Percentiles rank a stretch among this genome's conserved stretches.
phyloP scores from a whole-genome alignment of 2,797 vertebrate species.

The Vipera ursinii region DNA sequence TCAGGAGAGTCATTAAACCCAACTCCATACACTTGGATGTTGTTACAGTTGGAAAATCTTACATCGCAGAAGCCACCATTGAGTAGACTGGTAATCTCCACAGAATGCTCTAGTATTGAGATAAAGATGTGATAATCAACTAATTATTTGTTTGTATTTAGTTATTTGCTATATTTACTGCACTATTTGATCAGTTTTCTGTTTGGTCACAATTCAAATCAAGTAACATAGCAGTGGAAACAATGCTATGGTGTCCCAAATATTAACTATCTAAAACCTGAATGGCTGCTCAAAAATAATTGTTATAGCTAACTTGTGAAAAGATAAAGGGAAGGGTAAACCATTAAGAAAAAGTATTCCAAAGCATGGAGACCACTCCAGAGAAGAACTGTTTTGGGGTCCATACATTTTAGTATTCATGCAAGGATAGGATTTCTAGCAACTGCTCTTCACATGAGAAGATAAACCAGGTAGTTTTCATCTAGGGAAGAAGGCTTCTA shows the following conservation, averaged over 20 bases:
- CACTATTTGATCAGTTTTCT: background rate
- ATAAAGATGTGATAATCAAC: background rate
- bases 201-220: background rate
- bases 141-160: background rate
- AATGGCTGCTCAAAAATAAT: background rate
- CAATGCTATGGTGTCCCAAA: background rate
- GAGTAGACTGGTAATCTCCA: conserved; percentile 74
- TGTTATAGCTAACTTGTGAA: background rate
- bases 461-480: background rate
- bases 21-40: conserved; percentile 62
- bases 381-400: background rate
- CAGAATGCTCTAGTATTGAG: conserved; percentile 60
- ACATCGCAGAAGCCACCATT: conserved; percentile 72
- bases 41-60: conserved; percentile 62
- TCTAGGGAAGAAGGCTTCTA: background rate
- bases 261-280: background rate
- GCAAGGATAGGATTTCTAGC: background rate
- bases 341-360: background rate
- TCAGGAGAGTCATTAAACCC: conserved; percentile 69
- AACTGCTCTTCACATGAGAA: background rate
- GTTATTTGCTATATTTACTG: background rate
- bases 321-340: background rate
- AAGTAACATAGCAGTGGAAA: background rate
- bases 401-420: background rate
- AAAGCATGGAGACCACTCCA: background rate